Conservation (phyloP, 2,113 vertebrate genomes). For the Triplophysa tibetana region DNA sequence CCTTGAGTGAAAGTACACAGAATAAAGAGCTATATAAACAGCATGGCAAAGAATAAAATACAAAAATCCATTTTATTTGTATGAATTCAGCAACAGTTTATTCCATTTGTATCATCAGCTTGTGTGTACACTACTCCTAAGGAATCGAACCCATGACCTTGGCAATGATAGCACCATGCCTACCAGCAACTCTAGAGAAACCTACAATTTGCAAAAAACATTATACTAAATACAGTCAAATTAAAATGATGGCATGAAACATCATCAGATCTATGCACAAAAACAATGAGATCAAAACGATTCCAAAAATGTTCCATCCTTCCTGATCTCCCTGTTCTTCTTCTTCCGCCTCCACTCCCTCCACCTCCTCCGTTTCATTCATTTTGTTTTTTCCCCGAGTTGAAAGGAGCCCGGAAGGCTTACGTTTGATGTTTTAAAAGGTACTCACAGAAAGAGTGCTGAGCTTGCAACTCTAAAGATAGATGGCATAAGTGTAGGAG, state of each 20-base stretch:
- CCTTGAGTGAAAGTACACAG: no score
- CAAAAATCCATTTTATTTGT: not conserved
- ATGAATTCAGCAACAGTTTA: no score
- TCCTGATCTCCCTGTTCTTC: not conserved
- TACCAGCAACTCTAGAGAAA: no score
- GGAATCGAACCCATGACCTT: no score
- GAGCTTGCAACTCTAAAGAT: constrained; percentile 69
- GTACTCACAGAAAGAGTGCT: constrained; percentile 67
- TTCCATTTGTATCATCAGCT: no score
- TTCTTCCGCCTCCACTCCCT: constrained; percentile 19
- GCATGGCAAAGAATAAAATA: not conserved
- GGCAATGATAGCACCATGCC: no score
- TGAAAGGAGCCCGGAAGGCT: constrained; percentile 62
- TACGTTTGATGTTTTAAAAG: constrained; percentile 69
- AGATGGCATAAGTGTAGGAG: constrained; percentile 53
- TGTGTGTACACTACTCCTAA: no score
- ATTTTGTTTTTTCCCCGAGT: constrained; percentile 54
- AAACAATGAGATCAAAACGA: not conserved
- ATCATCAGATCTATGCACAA: not conserved
- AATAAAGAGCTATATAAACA: not conserved
- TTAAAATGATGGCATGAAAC: not conserved
- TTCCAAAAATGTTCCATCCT: constrained; percentile 3
- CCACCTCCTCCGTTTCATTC: constrained; percentile 35
- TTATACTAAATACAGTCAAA: no score
- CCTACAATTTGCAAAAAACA: no score